Percentiles rank a stretch among this genome's conserved stretches.
These are phyloP conservation scores for Lethrus apterus DNA, from an alignment of 1,140 invertebrate species.

Conservation along the genomic window DNA sequence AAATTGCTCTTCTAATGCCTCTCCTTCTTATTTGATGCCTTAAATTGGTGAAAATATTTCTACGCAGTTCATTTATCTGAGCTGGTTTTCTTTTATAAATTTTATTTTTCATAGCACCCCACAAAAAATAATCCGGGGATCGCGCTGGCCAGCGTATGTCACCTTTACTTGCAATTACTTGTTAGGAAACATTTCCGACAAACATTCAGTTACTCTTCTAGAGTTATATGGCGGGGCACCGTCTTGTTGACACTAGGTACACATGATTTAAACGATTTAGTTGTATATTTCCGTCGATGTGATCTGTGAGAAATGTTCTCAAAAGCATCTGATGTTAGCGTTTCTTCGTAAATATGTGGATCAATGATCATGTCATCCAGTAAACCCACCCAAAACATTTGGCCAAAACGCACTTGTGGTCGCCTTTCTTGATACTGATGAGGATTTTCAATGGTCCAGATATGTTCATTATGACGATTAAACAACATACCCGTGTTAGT, in stretches of 20 bases:
- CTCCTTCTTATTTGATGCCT: constrained; percentile 1
- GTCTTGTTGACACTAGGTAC: neutral
- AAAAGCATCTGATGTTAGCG: neutral
- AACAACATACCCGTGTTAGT: neutral
- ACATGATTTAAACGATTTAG: neutral
- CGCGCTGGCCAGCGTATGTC: neutral
- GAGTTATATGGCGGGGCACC: neutral
- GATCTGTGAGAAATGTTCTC: neutral
- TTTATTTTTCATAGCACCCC: constrained; percentile 3
- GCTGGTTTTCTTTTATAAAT: neutral
- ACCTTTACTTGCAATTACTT: constrained; percentile 3
- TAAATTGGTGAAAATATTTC: neutral
- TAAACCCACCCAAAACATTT: constrained; percentile 1
- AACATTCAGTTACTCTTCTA: neutral
- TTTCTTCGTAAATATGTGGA: constrained; percentile 2
- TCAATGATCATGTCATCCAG: neutral
- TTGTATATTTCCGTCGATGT: neutral
- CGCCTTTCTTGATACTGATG: neutral
- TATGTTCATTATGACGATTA: constrained; percentile 3
- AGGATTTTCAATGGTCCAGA: constrained; percentile 2
- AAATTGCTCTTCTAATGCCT: neutral
- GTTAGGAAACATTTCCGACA: neutral
- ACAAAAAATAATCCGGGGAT: constrained; percentile 4
- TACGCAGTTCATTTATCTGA: neutral
- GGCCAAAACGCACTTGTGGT: neutral